phyloP scores from a whole-genome alignment of 1,140 invertebrate genomes.

The Solenopsis fugax region DNA sequence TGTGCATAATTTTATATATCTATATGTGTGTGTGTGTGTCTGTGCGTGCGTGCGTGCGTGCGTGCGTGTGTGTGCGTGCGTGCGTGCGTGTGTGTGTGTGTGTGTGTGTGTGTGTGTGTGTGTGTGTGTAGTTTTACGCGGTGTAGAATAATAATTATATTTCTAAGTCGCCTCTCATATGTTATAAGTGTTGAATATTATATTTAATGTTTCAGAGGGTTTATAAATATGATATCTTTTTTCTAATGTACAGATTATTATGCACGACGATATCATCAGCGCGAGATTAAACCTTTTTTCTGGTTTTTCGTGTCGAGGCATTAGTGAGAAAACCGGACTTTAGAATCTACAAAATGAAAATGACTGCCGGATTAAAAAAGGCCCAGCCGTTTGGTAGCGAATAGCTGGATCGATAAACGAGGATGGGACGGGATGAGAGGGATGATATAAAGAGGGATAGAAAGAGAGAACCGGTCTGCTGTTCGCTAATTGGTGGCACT shows the following conservation, averaged over 20 bases:
- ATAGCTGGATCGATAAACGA: constrained; percentile 66
- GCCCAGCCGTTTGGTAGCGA: constrained; percentile 28
- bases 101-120: too few relatives aligned
- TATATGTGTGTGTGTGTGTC: too few relatives aligned
- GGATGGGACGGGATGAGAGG: constrained; percentile 17
- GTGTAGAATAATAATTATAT: background rate
- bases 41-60: too few relatives aligned
- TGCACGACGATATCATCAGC: background rate
- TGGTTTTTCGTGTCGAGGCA: constrained; percentile 24
- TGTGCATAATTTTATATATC: too few relatives aligned
- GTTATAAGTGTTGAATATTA: background rate
- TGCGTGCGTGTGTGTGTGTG: too few relatives aligned
- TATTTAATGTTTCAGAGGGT: background rate
- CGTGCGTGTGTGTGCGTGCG: too few relatives aligned
- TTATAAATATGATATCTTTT: background rate
- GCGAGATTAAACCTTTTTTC: background rate
- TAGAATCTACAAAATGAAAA: constrained; percentile 68
- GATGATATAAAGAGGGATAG: constrained; percentile 1
- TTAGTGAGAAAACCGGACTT: constrained; percentile 60
- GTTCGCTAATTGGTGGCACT: constrained; percentile 79
- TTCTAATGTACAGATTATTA: background rate
- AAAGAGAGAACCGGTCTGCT: constrained; percentile 51
- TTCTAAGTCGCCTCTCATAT: background rate
- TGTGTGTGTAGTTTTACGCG: background rate
- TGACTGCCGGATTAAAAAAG: constrained; percentile 54